Base-by-base conservation (phyloP, 2,888 invertebrate species). In the Diloba caeruleocephala region DNA sequence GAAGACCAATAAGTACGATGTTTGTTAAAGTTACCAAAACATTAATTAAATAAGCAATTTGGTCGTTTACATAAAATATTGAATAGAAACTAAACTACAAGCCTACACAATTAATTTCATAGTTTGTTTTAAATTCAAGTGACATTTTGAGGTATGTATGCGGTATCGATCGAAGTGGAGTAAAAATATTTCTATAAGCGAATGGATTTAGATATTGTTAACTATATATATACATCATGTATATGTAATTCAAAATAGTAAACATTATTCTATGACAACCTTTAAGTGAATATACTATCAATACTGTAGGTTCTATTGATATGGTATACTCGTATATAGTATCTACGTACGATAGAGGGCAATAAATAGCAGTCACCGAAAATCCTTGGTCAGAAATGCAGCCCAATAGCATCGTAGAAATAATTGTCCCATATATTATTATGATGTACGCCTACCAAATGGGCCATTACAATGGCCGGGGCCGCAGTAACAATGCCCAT, bases 401-500 rank as follows among this genome's bases (percentile, higher is more conserved):
- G 79, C 71, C 82, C 83, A 82, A 88, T 83, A 78, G 74, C 81
- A 76, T 76, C 76, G 79, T 79, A 81, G 79, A 82, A 82, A 85
- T 89, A 89, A 90, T 89, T 84, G 87, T 84, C 73, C 84, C 89
- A 89, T 92, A 87, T 82, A 90, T 92, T 90, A 90, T 84, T 82
- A 89, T 90, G 90, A 92, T 91, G 82, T 87, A 91, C 84, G 88
- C 83, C 81, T 87, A 84, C 86, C 85, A 88, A 91, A 92, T 88
- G 88, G 92, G 81, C 91, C 85, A 92, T 92, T 91, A 87, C 80
- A 81, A 76, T 79, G 68, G 82, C 84, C 81, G 85, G 85, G 80
- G 84, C 84, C 85, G 90, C 91, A 87, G 84, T 90, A 90, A 91
- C 92, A 92, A 92, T 87, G 87, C 81, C 90, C 87, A 92, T 92